phyloP scores from a whole-genome alignment of 2,888 invertebrate genomes.

The Ophioninae sp. region DNA sequence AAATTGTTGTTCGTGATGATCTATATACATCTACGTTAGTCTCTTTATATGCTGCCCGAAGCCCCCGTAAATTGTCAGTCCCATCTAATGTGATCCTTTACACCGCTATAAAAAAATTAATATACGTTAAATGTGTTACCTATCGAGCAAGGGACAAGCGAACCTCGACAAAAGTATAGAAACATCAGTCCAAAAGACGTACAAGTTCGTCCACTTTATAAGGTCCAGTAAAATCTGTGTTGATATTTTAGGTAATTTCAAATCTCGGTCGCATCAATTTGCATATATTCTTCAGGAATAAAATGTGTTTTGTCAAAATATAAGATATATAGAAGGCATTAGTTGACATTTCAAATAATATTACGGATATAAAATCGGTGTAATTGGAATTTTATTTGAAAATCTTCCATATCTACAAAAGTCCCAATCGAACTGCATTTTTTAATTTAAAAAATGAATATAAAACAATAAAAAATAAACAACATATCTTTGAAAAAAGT shows the following conservation, averaged over 20 bases:
- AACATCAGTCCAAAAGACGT: neutral
- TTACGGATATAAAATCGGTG: neutral
- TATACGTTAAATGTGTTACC: neutral
- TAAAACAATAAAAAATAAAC: neutral
- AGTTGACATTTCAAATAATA: neutral
- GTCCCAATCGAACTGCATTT: neutral
- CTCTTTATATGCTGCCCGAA: conserved; percentile 32
- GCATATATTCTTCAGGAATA: neutral
- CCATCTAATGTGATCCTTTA: conserved; percentile 35
- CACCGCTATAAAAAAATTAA: conserved; percentile 24
- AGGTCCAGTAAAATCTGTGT: neutral
- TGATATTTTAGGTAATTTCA: neutral
- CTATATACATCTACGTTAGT: conserved; percentile 37
- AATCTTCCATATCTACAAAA: neutral
- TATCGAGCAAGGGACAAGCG: conserved; percentile 14
- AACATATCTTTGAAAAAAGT: no score
- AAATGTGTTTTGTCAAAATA: neutral
- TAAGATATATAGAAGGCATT: neutral
- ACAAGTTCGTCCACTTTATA: neutral
- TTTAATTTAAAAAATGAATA: neutral
- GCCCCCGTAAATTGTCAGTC: conserved; percentile 25
- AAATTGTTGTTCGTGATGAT: conserved; percentile 7
- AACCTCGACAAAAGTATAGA: neutral
- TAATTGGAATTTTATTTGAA: neutral
- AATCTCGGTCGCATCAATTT: neutral